Base-by-base conservation (phyloP, 2,113 vertebrate species). In the Amphiprion ocellaris region DNA sequence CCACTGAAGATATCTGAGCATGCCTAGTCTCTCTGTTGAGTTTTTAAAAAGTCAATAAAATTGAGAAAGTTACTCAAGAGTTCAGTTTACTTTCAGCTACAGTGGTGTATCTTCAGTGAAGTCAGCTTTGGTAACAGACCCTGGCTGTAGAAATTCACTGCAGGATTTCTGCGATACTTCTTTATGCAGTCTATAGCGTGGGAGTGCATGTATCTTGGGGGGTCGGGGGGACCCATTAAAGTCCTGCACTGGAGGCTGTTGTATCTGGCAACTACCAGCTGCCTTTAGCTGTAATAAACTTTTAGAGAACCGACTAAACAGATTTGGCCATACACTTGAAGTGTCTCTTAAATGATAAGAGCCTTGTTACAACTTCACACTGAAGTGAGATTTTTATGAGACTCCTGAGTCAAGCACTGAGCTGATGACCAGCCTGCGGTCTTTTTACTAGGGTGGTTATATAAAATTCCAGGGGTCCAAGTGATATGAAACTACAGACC, bases 211-310 rank as follows among this genome's bases (percentile, higher is more conserved):
- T 19, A 39, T 55, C 24, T 56, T 2, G 1, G 19, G 0, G 9
- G 4, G 55, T 26, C 30, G 49, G 9, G 14, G 23, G 37, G 0
- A 37, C 30, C 30, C 15, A 26, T 62, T 26, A 72, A 72, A 61
- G 66, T 10, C n/a, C 30, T 24, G 11, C 47, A 44, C 23, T 8
- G 3, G 28, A 30, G 10, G 37, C 28, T 62, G 26, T 37, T 56
- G 59, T 17, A 50, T 16, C 33, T 58, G 30, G 39, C 24, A 33
- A 24, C 37, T 11, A 37, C 62, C 47, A 58, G 21, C 65, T 24
- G 65, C 61, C 74, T 63, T 33, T 23, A 39, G 61, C 39, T 77
- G 39, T 11, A 33, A 52, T n/a, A 52, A 75, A 68, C n/a, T n/a
- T 71, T 67, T 1, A 47, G 53, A 74, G 24, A 79, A 30, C 2